phyloP scores from a whole-genome alignment of 2,797 vertebrate genomes.

The Buphagus erythrorhynchus region DNA sequence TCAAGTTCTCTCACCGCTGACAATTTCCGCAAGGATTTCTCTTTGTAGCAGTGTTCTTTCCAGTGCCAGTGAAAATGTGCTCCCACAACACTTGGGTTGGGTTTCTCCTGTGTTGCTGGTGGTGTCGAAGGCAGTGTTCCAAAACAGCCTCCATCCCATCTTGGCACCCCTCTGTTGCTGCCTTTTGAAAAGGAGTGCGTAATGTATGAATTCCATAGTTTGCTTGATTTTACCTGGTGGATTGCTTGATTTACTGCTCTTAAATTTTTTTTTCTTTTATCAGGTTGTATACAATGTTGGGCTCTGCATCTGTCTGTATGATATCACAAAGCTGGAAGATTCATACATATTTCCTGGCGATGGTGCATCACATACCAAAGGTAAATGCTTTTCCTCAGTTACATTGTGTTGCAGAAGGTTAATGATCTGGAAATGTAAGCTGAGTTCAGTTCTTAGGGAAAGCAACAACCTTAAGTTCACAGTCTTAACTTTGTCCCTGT shows the following conservation, averaged over 20 bases:
- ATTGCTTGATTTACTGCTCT: background rate
- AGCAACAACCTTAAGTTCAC: background rate
- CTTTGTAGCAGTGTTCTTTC: background rate
- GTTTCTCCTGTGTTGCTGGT: background rate
- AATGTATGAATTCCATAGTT: background rate
- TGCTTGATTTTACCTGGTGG: background rate
- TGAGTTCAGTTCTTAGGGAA: background rate
- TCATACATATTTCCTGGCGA: constrained; percentile 98
- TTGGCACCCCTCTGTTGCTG: background rate
- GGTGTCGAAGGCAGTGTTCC: background rate
- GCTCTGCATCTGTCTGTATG: constrained; percentile 94
- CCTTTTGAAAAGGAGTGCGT: background rate
- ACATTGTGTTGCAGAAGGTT: background rate
- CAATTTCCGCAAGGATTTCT: background rate
- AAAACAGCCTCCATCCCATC: background rate
- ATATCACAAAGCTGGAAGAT: constrained; percentile 95
- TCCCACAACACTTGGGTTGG: background rate
- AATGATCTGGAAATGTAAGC: background rate
- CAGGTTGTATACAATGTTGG: constrained; percentile 97
- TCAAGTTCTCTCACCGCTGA: accelerated
- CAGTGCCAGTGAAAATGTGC: background rate
- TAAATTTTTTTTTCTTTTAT: background rate
- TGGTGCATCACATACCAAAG: constrained; percentile 97
- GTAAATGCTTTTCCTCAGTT: constrained; percentile 64
- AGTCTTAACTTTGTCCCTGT: background rate